Evolutionary conservation across 2,113 vertebrate species (phyloP).

Genomic region (Diadophis punctatus): DNA sequence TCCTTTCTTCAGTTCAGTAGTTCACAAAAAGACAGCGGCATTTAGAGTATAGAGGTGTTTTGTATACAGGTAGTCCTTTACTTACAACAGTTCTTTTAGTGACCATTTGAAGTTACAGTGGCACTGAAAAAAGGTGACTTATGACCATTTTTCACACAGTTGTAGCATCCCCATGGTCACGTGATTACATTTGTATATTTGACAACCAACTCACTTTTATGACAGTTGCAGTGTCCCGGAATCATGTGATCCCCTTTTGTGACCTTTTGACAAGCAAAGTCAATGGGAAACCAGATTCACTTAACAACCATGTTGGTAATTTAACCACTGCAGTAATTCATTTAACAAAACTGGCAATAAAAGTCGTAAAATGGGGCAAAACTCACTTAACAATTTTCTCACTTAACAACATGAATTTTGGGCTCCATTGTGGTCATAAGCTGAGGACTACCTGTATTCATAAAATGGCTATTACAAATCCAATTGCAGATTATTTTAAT

Average conservation of each 20-base stretch:
- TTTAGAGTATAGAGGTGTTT: neutral
- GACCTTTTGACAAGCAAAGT: neutral
- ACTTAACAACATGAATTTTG: neutral
- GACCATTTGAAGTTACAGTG: neutral
- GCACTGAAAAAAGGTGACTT: neutral
- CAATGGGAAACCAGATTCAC: neutral
- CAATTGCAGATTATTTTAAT: neutral
- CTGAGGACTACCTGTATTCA: neutral
- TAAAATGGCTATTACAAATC: neutral
- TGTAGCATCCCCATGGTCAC: neutral
- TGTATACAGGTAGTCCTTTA: neutral
- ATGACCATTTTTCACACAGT: neutral
- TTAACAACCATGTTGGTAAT: neutral
- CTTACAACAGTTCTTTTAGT: neutral
- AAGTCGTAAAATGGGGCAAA: neutral
- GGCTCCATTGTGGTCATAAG: neutral
- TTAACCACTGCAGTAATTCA: neutral
- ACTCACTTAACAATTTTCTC: neutral
- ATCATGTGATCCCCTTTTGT: neutral
- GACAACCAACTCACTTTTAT: neutral
- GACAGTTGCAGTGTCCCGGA: neutral
- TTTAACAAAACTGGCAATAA: neutral
- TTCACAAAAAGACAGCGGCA: neutral
- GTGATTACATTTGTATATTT: neutral
- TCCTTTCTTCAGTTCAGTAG: neutral